Percentiles rank a stretch among this genome's conserved stretches.
Evolutionary conservation across 2,113 vertebrate genomes (phyloP).

Genomic region (Neodontobutis hainanensis): DNA sequence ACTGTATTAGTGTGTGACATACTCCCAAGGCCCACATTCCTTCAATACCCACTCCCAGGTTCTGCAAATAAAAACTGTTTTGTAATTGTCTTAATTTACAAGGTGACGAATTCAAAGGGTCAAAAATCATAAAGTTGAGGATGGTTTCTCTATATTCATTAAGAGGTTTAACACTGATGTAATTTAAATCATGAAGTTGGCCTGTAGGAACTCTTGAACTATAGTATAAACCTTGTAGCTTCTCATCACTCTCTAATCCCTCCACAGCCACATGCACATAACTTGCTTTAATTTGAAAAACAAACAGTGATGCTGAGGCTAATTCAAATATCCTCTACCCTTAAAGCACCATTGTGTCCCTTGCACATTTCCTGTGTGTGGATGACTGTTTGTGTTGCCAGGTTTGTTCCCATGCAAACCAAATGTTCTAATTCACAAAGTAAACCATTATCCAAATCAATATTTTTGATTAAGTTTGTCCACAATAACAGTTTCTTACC

Average conservation of each 20-base stretch:
- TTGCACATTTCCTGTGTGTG: conserved; percentile 37
- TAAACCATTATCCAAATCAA: no score
- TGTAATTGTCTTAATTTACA: not conserved
- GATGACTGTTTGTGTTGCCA: not conserved
- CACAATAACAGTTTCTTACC: no score
- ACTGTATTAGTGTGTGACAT: conserved; percentile 15
- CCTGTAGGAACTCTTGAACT: not conserved
- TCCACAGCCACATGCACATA: not conserved
- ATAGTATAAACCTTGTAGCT: not conserved
- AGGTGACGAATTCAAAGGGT: no score
- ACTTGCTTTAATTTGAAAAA: conserved; percentile 3
- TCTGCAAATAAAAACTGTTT: not conserved
- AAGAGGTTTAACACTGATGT: not conserved
- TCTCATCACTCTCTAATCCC: not conserved
- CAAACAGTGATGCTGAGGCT: conserved; percentile 13
- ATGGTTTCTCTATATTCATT: no score
- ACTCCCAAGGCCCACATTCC: not conserved
- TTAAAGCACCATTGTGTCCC: not conserved
- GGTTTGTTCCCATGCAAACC: not conserved
- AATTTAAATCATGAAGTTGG: not conserved
- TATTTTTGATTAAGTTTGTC: no score
- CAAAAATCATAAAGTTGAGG: no score
- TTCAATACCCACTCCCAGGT: not conserved
- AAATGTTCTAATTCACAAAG: not conserved
- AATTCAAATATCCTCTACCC: conserved; percentile 19